These are phyloP conservation scores for Urocitellus parryii DNA, from an alignment of 2,113 vertebrate species.

Conservation along the genomic window DNA sequence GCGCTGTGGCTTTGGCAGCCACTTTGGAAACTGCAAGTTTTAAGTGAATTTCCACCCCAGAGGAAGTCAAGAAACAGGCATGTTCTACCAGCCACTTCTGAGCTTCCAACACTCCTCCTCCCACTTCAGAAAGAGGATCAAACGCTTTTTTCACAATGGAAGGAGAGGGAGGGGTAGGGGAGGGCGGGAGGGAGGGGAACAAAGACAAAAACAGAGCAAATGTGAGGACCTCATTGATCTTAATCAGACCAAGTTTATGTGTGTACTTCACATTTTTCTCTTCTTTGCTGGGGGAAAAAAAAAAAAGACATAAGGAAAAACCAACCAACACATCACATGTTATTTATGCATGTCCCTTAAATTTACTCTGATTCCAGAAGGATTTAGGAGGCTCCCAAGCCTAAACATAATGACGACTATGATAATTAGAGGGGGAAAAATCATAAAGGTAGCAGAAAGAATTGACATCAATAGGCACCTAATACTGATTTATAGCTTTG, in stretches of 20 bases:
- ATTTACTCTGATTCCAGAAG: slow-evolving; percentile 68
- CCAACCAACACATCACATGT: slow-evolving; percentile 59
- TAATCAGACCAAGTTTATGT: slow-evolving; percentile 74
- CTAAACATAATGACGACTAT: slow-evolving; percentile 30
- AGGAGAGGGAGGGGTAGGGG: neutral
- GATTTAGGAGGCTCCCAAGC: slow-evolving; percentile 47
- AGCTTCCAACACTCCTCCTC: slow-evolving; percentile 68
- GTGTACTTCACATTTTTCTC: slow-evolving; percentile 64
- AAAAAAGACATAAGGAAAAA: slow-evolving; percentile 60
- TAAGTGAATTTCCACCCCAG: slow-evolving; percentile 81
- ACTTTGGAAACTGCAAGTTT: slow-evolving; percentile 80
- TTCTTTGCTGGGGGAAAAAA: slow-evolving; percentile 61
- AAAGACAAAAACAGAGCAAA: neutral
- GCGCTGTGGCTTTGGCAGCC: slow-evolving; percentile 80
- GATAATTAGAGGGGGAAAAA: slow-evolving; percentile 41
- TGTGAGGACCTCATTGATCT: slow-evolving; percentile 68
- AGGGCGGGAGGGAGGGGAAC: neutral
- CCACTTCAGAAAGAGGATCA: slow-evolving; percentile 74
- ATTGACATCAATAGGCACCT: neutral
- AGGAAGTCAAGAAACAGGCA: slow-evolving; percentile 77
- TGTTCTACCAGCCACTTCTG: slow-evolving; percentile 78
- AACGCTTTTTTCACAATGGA: slow-evolving; percentile 72
- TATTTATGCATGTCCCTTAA: slow-evolving; percentile 68
- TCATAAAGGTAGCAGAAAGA: neutral
- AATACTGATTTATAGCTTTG: neutral